These are phyloP conservation scores for Rousettus madagascariensis DNA, from an alignment of 2,797 vertebrate genomes.

Conservation along the genomic window DNA sequence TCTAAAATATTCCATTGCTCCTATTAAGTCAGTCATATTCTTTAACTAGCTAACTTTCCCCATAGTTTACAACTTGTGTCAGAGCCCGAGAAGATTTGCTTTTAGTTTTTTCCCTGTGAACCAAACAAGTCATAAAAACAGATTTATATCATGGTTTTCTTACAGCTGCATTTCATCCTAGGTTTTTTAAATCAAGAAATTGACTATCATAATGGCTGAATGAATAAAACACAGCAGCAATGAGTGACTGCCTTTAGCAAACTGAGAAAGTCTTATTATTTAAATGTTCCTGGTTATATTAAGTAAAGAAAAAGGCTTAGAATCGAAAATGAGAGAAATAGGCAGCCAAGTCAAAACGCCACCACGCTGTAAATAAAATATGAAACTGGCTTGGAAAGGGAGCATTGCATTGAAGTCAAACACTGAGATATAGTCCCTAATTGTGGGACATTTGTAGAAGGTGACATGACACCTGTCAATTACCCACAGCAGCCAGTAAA, in stretches of 20 bases:
- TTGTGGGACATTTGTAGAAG: constrained; percentile 84
- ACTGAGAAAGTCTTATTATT: constrained; percentile 68
- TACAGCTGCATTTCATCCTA: constrained; percentile 70
- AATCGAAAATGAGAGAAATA: constrained; percentile 71
- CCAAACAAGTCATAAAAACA: constrained; percentile 74
- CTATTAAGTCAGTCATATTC: constrained; percentile 53
- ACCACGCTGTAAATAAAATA: constrained; percentile 85
- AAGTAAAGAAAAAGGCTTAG: constrained; percentile 73
- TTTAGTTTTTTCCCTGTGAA: constrained; percentile 65
- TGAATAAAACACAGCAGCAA: constrained; percentile 23
- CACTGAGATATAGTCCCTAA: constrained; percentile 83
- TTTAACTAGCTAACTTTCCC: constrained; percentile 67
- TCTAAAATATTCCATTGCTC: constrained; percentile 40
- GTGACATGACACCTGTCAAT: constrained; percentile 87
- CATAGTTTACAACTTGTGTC: constrained; percentile 73
- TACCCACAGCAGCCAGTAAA: constrained; percentile 83
- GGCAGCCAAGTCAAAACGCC: constrained; percentile 67
- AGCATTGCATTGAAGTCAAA: constrained; percentile 63
- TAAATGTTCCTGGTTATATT: constrained; percentile 74
- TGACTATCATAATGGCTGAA: constrained; percentile 68
- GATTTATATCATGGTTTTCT: constrained; percentile 73
- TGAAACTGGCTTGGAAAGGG: constrained; percentile 78
- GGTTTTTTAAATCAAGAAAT: constrained; percentile 76
- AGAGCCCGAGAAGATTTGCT: constrained; percentile 65
- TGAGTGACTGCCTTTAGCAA: constrained; percentile 72